Conservation (phyloP, 2,888 invertebrate genomes). For the Harpalus rufipes region DNA sequence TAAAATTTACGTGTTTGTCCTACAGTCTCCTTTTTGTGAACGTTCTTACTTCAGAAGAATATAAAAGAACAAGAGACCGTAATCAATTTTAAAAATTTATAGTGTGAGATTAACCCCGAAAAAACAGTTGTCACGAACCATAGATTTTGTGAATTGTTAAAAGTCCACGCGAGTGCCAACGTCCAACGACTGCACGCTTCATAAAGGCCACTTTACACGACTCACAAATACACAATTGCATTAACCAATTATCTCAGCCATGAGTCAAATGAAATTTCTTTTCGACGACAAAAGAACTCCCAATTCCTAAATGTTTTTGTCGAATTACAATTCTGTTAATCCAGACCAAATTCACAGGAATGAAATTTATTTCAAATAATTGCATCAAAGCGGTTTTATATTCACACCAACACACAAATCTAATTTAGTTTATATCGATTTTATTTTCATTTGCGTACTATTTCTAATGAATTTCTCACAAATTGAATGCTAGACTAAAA, state of each 20-base stretch:
- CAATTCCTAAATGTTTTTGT: not conserved
- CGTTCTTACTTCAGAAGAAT: constrained; percentile 59
- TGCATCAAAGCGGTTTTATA: not conserved
- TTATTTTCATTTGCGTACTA: too few species aligned
- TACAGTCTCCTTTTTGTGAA: constrained; percentile 46
- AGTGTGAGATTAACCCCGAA: constrained; percentile 61
- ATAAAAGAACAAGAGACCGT: constrained; percentile 65
- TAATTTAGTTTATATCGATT: not conserved
- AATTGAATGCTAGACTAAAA: too few species aligned
- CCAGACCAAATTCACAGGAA: not conserved
- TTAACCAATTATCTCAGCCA: constrained; percentile 37
- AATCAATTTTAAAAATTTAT: constrained; percentile 67
- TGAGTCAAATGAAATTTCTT: constrained; percentile 15
- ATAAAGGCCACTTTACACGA: constrained; percentile 41
- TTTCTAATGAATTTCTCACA: too few species aligned
- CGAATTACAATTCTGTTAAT: not conserved
- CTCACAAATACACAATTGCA: constrained; percentile 22
- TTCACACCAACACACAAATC: not conserved
- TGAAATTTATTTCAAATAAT: not conserved
- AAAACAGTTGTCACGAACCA: constrained; percentile 66
- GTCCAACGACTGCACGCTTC: constrained; percentile 46
- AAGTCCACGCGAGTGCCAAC: constrained; percentile 58
- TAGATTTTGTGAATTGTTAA: constrained; percentile 66
- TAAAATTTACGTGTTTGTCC: constrained; percentile 64
- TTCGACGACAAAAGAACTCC: not conserved